Percentiles rank a stretch among this genome's conserved stretches.
Evolutionary conservation across 2,113 vertebrate species (phyloP).

Genomic region (Dicerorhinus sumatrensis): DNA sequence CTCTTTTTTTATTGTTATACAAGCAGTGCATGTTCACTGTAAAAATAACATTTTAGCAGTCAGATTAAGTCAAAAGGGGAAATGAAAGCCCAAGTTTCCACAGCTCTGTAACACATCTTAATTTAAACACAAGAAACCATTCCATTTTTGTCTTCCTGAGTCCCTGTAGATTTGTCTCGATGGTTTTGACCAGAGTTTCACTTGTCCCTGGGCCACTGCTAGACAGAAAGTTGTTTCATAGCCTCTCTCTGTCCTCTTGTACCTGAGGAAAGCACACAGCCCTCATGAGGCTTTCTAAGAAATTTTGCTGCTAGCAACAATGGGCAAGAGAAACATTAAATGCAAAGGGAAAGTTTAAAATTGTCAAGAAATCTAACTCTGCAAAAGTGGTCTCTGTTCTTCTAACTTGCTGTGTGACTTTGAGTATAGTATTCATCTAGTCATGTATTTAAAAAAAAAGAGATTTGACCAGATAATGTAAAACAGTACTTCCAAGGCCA

Average conservation of each 20-base stretch:
- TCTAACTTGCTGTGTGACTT: background rate
- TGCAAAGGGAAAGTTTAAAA: conserved; percentile 28
- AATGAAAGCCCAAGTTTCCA: background rate
- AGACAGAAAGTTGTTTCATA: conserved; percentile 4
- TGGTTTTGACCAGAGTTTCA: conserved; percentile 8
- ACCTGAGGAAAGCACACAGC: background rate
- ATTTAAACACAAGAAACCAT: background rate
- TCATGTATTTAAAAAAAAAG: background rate
- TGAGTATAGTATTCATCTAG: background rate
- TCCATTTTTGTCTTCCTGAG: background rate
- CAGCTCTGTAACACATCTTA: background rate
- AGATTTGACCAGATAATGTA: background rate
- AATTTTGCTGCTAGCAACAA: conserved; percentile 50
- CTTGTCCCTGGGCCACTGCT: conserved; percentile 11
- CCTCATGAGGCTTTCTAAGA: background rate
- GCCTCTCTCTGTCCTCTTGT: background rate
- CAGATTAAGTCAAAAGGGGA: background rate
- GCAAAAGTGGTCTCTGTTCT: background rate
- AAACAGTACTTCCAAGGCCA: background rate
- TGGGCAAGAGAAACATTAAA: background rate
- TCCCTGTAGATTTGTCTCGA: background rate
- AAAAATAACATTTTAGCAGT: conserved; percentile 16
- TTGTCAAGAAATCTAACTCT: background rate
- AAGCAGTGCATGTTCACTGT: background rate
- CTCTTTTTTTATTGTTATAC: background rate